Percentiles rank a stretch among this genome's conserved stretches.
Conservation (phyloP, 2,797 vertebrate genomes). For the Danio albolineatus region DNA sequence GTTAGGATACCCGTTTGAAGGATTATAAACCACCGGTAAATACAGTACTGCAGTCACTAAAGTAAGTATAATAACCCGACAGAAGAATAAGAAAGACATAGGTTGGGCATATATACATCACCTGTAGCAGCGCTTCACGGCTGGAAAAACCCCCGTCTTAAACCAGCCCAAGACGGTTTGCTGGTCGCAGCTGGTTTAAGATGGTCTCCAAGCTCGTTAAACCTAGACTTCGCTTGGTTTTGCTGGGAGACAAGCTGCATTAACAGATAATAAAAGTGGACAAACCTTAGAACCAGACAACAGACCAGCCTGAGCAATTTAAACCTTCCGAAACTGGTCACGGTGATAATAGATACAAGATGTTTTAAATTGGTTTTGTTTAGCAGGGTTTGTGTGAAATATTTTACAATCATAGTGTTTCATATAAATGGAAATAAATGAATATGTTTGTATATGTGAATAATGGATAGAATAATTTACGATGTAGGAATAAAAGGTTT, state of each 20-base stretch:
- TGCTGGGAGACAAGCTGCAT: not conserved
- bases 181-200: not conserved
- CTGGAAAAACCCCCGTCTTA: not conserved
- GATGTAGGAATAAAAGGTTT: too few relatives aligned
- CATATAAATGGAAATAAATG: too few relatives aligned
- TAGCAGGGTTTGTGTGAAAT: not conserved
- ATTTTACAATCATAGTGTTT: too few relatives aligned
- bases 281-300: not conserved
- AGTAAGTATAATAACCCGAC: not conserved
- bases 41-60: not conserved
- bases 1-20: constrained; percentile 5
- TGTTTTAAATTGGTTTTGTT: not conserved
- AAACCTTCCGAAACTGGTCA: not conserved
- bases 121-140: constrained; percentile 23
- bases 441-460: too few relatives aligned
- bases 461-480: too few relatives aligned
- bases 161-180: not conserved
- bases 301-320: not conserved
- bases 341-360: not conserved
- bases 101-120: not conserved
- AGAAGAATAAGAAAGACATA: not conserved
- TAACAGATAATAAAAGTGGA: not conserved
- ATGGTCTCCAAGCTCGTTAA: not conserved
- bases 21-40: constrained; percentile 9
- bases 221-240: not conserved